phyloP scores from a whole-genome alignment of 2,888 invertebrate species.

The Scaptomyza tumidula region DNA sequence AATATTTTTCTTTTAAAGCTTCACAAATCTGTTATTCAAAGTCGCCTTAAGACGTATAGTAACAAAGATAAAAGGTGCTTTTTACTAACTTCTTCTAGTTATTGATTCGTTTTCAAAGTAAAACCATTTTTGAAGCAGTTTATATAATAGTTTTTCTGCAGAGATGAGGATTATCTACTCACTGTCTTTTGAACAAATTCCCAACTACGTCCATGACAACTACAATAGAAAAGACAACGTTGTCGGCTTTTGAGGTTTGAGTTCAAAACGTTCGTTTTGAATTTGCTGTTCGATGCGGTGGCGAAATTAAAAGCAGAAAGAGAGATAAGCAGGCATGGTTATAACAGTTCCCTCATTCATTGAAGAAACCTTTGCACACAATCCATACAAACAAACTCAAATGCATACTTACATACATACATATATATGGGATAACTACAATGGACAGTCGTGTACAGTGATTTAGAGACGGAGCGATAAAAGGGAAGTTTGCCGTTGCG shows the following conservation, averaged over 20 bases:
- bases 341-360: conserved; percentile 62
- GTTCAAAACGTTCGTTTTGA: conserved; percentile 67
- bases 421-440: not conserved
- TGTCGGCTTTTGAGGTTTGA: conserved; percentile 47
- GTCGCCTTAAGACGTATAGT: too few relatives aligned
- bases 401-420: not conserved
- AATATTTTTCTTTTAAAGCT: too few relatives aligned
- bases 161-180: not conserved
- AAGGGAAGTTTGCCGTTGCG: conserved; percentile 28
- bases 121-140: too few relatives aligned
- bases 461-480: conserved; percentile 45
- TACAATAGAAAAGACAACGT: conserved; percentile 9
- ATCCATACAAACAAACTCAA: conserved; percentile 10
- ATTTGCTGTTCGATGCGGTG: conserved; percentile 72
- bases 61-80: too few relatives aligned
- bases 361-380: conserved; percentile 63
- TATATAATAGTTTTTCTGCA: not conserved
- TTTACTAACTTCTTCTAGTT: too few relatives aligned
- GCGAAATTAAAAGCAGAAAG: conserved; percentile 72
- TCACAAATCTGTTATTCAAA: too few relatives aligned
- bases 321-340: conserved; percentile 34
- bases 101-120: too few relatives aligned
- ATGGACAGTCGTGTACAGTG: conserved; percentile 51
- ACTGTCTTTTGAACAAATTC: not conserved
- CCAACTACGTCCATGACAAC: not conserved